Conservation (phyloP, 64 coral and sea anemone species). For the Pocillopora damicornis region DNA sequence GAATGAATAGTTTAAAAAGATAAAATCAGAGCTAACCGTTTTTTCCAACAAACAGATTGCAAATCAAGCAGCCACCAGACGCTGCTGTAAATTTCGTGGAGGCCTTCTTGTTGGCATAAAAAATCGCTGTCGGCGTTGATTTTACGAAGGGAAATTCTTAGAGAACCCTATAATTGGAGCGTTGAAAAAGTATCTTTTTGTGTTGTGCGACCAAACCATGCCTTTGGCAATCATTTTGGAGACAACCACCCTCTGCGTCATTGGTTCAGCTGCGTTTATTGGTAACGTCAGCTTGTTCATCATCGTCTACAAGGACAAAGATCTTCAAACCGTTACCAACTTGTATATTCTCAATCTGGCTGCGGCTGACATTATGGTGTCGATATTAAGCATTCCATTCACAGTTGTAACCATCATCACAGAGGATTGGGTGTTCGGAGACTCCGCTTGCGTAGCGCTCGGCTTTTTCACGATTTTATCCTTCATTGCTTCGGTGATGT, state of each 20-base stretch:
- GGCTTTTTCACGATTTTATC: constrained; percentile 25
- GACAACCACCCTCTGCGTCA: background rate
- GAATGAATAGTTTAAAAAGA: no score
- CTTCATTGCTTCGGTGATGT: constrained; percentile 11
- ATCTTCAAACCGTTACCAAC: constrained; percentile 48
- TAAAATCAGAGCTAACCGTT: no score
- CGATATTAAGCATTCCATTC: constrained; percentile 55
- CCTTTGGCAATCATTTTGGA: background rate
- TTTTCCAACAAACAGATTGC: no score
- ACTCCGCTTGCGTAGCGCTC: background rate
- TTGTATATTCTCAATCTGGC: constrained; percentile 52
- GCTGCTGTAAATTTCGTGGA: no score
- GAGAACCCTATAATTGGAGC: no score
- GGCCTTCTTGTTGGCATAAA: no score
- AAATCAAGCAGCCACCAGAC: no score
- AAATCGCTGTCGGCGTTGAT: no score
- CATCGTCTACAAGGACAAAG: constrained; percentile 6
- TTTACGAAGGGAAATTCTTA: no score
- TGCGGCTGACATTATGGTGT: constrained; percentile 58
- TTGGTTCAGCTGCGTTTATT: background rate
- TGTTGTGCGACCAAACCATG: background rate
- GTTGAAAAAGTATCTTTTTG: no score
- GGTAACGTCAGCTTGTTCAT: background rate
- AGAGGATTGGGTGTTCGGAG: background rate
- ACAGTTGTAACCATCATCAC: constrained; percentile 36